Conservation (phyloP, 2,888 invertebrate species). For the Campoplex nolae region DNA sequence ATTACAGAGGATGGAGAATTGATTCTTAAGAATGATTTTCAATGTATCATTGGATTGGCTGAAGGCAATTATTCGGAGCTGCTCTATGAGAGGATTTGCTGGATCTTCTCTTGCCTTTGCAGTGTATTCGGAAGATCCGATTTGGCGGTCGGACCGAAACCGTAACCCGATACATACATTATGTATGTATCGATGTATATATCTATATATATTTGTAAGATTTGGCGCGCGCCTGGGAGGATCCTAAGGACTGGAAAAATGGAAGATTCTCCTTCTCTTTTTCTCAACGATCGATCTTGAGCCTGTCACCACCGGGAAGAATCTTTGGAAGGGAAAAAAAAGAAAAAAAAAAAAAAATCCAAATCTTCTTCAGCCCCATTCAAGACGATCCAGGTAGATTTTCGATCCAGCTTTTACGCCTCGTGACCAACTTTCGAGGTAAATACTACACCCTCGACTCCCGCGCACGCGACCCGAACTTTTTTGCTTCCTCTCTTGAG, state of each 20-base stretch:
- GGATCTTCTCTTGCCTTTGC: conserved; percentile 7
- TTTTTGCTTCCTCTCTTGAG: conserved; percentile 33
- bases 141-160: conserved; percentile 45
- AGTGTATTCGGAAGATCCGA: conserved; percentile 26
- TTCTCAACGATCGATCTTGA: conserved; percentile 67
- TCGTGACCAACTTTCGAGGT: conserved; percentile 26
- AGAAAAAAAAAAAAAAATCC: conserved; percentile 35
- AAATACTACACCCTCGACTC: conserved; percentile 58
- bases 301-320: conserved; percentile 68
- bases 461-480: conserved; percentile 66
- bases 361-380: conserved; percentile 49
- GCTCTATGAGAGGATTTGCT: not conserved
- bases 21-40: conserved; percentile 46
- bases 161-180: conserved; percentile 33
- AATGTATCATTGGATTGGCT: conserved; percentile 54
- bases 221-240: conserved; percentile 44
- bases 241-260: conserved; percentile 13
- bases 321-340: conserved; percentile 33
- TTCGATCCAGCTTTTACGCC: conserved; percentile 18
- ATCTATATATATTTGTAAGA: conserved; percentile 20
- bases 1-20: conserved; percentile 41
- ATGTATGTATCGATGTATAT: not conserved
- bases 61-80: conserved; percentile 57
- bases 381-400: conserved; percentile 46
- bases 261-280: conserved; percentile 39